Percentiles rank a stretch among this genome's conserved stretches.
Conservation (phyloP, 1,140 invertebrate genomes). For the Pomacea maculata region DNA sequence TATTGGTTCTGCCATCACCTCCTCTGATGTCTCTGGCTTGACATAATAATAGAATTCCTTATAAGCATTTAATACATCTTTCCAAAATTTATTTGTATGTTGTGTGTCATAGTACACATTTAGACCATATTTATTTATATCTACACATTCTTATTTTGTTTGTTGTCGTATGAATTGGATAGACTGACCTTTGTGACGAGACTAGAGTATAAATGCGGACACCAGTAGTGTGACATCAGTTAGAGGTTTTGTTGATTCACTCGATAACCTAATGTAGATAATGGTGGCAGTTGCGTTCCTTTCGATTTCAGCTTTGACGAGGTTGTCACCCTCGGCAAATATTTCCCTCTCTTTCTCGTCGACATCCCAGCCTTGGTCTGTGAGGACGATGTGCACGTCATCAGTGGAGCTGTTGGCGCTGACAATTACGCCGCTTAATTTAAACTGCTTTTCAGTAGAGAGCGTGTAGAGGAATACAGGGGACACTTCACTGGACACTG, state of each 20-base stretch:
- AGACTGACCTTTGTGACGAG: neutral
- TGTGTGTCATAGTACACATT: too few species aligned
- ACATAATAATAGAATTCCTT: too few species aligned
- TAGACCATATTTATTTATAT: too few species aligned
- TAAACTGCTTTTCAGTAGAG: neutral
- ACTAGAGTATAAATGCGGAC: neutral
- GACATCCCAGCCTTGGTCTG: neutral
- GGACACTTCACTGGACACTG: slow-evolving; percentile 4
- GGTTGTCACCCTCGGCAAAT: neutral
- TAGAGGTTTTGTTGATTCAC: neutral
- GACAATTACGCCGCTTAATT: neutral
- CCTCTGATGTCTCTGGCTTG: too few species aligned
- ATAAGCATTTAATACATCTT: too few species aligned
- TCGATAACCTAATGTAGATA: neutral
- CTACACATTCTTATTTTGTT: neutral
- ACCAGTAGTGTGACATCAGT: neutral
- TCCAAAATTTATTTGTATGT: too few species aligned
- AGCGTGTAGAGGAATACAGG: slow-evolving; percentile 13
- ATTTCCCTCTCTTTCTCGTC: neutral
- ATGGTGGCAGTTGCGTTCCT: neutral
- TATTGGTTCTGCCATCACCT: too few species aligned
- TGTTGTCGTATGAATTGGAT: too few species aligned
- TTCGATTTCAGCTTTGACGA: neutral
- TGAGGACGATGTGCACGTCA: slow-evolving; percentile 3
- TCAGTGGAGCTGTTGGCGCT: slow-evolving; percentile 2